Conservation (phyloP, 2,888 invertebrate species). For the Tetramorium bicarinatum region DNA sequence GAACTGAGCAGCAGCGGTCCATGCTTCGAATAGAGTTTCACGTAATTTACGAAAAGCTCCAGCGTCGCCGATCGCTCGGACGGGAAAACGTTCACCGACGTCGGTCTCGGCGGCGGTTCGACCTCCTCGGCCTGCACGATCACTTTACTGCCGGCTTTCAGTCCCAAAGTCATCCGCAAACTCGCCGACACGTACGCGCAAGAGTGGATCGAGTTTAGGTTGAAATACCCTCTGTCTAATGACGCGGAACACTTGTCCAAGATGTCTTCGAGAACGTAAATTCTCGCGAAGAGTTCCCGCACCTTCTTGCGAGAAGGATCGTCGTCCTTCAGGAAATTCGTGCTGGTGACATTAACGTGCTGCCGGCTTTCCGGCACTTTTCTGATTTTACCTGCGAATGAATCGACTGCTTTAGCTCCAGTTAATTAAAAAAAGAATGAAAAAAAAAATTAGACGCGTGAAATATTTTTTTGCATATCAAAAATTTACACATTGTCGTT, state of each 20-base stretch:
- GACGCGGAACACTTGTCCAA: slow-evolving; percentile 62
- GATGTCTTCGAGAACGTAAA: slow-evolving; percentile 82
- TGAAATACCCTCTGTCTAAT: slow-evolving; percentile 60
- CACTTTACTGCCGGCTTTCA: slow-evolving; percentile 88
- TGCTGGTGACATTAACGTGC: slow-evolving; percentile 59
- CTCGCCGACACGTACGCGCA: slow-evolving; percentile 87
- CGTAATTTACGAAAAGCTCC: slow-evolving; percentile 80
- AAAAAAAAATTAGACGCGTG: not conserved
- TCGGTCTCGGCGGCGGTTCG: slow-evolving; percentile 85
- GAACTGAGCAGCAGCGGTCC: slow-evolving; percentile 88
- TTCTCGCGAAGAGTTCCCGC: slow-evolving; percentile 75
- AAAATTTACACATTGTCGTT: slow-evolving; percentile 71
- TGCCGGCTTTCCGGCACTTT: slow-evolving; percentile 76
- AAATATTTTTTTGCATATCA: slow-evolving; percentile 12
- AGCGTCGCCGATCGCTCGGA: slow-evolving; percentile 76
- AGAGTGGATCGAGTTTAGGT: slow-evolving; percentile 50
- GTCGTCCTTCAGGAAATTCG: slow-evolving; percentile 68
- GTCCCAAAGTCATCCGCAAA: slow-evolving; percentile 87
- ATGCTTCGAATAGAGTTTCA: slow-evolving; percentile 86
- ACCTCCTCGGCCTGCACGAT: slow-evolving; percentile 85
- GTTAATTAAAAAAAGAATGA: not conserved
- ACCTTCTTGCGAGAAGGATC: slow-evolving; percentile 54
- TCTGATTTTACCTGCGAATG: slow-evolving; percentile 65
- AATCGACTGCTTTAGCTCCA: not conserved
- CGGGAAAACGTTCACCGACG: slow-evolving; percentile 87